Conservation (phyloP, 2,888 invertebrate species). For the Kuschelorhynchus macadamiae region DNA sequence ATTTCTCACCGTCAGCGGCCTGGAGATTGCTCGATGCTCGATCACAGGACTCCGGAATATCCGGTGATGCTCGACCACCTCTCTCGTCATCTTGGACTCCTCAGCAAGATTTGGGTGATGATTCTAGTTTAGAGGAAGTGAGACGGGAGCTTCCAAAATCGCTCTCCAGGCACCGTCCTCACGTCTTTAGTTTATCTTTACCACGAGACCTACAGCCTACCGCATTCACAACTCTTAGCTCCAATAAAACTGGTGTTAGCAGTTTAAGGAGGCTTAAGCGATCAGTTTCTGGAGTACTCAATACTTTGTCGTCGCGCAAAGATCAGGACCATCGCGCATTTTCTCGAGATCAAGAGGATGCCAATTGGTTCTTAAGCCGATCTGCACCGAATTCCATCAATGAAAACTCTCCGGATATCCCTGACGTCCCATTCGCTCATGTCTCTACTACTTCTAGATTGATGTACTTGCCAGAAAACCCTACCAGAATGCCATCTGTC, state of each 20-base stretch:
- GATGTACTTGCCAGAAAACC: no score
- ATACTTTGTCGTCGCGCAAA: conserved; percentile 57
- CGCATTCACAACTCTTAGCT: conserved; percentile 66
- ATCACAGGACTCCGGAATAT: conserved; percentile 83
- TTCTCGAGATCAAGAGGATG: conserved; percentile 67
- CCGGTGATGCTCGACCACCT: conserved; percentile 78
- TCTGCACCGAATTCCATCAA: conserved; percentile 85
- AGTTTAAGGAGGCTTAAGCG: conserved; percentile 77
- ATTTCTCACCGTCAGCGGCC: conserved; percentile 87
- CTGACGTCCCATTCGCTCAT: conserved; percentile 17
- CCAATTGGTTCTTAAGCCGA: conserved; percentile 87
- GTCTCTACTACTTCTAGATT: no score
- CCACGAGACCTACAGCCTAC: conserved; percentile 76
- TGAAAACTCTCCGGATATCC: conserved; percentile 68
- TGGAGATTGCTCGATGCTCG: conserved; percentile 81
- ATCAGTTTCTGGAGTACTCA: conserved; percentile 76
- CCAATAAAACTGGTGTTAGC: conserved; percentile 54
- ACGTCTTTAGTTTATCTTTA: conserved; percentile 82
- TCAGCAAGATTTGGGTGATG: conserved; percentile 83
- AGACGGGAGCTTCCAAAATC: conserved; percentile 51
- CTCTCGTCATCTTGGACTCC: conserved; percentile 82
- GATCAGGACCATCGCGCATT: conserved; percentile 56
- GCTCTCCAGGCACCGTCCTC: conserved; percentile 65
- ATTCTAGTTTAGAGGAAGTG: conserved; percentile 65
- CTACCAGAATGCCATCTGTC: no score